Evolutionary conservation across 2,113 vertebrate species (phyloP), one percentile per base, ranked within the genome.

Genomic region (Heterotis niloticus): DNA sequence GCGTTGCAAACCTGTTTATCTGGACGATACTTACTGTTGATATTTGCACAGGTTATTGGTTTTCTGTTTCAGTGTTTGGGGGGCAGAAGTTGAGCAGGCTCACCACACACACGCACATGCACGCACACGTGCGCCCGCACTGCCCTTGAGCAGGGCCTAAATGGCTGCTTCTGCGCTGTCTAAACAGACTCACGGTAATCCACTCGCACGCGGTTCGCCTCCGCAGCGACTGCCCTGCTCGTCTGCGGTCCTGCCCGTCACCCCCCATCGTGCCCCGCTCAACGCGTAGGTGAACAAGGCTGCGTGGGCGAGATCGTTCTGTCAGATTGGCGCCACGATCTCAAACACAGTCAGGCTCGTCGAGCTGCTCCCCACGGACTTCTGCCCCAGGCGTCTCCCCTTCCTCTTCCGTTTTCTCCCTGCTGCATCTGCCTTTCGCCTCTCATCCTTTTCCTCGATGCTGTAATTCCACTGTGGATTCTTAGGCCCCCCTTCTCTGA

Each of bases 141-240:
- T 34, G 16, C 10, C 34, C 16, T 44, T 51, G 16, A 5, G 12
- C 10, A 75, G 77, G 10, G 10, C 64, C 77, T 79, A 76, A 79
- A 78, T 64, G 52, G 23, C 75, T 73, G 79, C 79, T 72, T 11
- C 18, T 23, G 70, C 74, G 75, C 18, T 84, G 82, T 85, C 85
- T 87, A 82, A 83, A 85, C 84, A 85, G 81, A 51, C 80, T 68
- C 62, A 28, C 77, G 67, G 77, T 85, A 76, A 81, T 82, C 83
- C 83, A 79, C 78, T 85, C 76, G 62, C 77, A 76, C 81, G 72
- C 71, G 54, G 80, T 60, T 79, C 82, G 83, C 73, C 77, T 86
- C 79, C 78, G 82, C 78, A 83, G 76, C 73, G 79, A 12, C 78
- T 83, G 81, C 79, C 70, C 76, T 83, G 28, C 71, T 57, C 44